Base-by-base conservation (phyloP, 2,113 vertebrate genomes). In the Nothobranchius kuhntae region DNA sequence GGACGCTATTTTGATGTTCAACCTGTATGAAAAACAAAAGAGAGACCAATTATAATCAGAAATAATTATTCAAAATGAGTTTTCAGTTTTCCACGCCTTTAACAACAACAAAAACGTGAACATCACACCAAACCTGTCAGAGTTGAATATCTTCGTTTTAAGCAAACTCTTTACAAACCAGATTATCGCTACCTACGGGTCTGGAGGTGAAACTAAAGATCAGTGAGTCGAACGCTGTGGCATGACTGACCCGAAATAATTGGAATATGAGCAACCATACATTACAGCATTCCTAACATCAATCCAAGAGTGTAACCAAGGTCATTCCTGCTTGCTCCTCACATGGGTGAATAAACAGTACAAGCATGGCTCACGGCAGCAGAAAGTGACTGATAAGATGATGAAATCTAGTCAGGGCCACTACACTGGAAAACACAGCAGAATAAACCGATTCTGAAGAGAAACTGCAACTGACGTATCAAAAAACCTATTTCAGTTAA, bases 401-500 rank as follows among this genome's bases (percentile, higher is more conserved):
- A 14, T 3, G 6, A 14, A n/a, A 24, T 24, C 1, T 14, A 44
- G 40, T 5, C 6, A 9, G 9, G 10, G 12, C 10, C 24, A 13
- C 24, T 17, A 10, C 11, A n/a, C 11, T 11, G 15, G 9, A 66
- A 30, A 30, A 47, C n/a, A 58, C 35, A 53, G 2, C 15, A 3
- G 9, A 40, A 60, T 51, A 46, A 3, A 30, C 30, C 2, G 30
- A 30, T 30, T 30, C 4, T 30, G 30, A 30, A 30, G 30, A 30
- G 30, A 30, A 13, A 17, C 13, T 51, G 10, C 3, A n/a, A 40
- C 38, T 53, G 36, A 15, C 15, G 47, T 47, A 4, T 13, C n/a
- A 56, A 45, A 54, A 62, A 75, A 6, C 21, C 17, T 26, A 58
- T 56, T 61, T 65, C 21, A 66, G 48, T n/a, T 14, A 68, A 9